Percentiles rank a stretch among this genome's conserved stretches.
Conservation (phyloP, 2,113 vertebrate genomes). For the Hepsetus odoe region DNA sequence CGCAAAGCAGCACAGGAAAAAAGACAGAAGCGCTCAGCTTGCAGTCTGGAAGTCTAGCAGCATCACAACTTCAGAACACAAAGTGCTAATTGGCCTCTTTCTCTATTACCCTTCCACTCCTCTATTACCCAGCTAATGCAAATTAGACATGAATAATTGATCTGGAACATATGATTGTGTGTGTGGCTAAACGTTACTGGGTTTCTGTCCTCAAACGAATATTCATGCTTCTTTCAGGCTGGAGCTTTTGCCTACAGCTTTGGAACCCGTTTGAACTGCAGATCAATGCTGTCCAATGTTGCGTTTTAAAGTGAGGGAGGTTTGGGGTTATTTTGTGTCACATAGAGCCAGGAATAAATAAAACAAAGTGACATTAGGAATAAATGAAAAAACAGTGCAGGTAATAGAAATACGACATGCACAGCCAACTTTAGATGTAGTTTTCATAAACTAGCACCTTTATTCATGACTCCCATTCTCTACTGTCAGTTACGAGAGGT, state of each 20-base stretch:
- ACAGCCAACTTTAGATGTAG: background rate
- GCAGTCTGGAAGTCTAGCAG: conserved; percentile 21
- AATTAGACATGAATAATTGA: conserved; percentile 34
- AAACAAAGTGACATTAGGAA: conserved; percentile 2
- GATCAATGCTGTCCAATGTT: background rate
- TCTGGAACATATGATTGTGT: conserved; percentile 26
- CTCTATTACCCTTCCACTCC: background rate
- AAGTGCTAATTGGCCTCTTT: conserved; percentile 28
- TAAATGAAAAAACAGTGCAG: background rate
- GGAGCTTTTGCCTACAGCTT: background rate
- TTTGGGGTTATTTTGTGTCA: conserved; percentile 12
- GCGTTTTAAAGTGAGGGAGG: conserved; percentile 9
- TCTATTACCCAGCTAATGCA: conserved; percentile 30
- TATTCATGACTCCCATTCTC: background rate
- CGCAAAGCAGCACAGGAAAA: conserved; percentile 17
- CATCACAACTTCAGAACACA: conserved; percentile 13
- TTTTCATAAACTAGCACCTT: background rate
- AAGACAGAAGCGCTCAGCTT: conserved; percentile 6
- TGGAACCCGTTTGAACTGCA: background rate
- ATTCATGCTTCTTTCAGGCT: background rate
- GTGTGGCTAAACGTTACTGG: background rate
- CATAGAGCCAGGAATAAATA: background rate
- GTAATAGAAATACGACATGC: background rate
- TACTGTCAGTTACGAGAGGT: background rate
- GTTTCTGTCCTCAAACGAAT: conserved; percentile 6